Conservation (phyloP, 2,797 vertebrate genomes). For the Dermochelys coriacea region DNA sequence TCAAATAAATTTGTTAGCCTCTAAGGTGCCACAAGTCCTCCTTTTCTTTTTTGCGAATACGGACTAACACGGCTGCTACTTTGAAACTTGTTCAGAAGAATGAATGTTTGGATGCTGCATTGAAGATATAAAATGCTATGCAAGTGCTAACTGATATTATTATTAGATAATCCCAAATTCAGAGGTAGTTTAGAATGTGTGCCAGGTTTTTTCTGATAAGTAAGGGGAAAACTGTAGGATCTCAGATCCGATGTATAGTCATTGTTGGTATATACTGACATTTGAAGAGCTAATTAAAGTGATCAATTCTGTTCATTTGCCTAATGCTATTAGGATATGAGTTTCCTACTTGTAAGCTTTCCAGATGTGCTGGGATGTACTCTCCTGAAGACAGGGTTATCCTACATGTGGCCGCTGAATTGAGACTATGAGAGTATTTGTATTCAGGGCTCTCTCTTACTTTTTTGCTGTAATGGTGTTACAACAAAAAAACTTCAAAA, state of each 20-base stretch:
- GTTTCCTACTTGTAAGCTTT: neutral
- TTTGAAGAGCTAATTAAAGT: neutral
- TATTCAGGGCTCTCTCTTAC: neutral
- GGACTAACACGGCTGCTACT: too few species aligned
- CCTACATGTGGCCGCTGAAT: neutral
- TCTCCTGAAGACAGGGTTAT: neutral
- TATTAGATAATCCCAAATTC: neutral
- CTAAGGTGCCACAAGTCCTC: too few species aligned
- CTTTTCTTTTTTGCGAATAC: too few species aligned
- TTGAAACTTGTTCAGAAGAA: too few species aligned
- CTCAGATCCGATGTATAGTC: constrained; percentile 7
- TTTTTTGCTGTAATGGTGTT: neutral
- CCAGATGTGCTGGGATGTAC: neutral
- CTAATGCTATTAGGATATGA: accelerated
- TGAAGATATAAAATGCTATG: neutral
- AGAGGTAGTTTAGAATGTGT: neutral
- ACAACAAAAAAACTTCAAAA: too few species aligned
- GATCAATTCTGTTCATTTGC: constrained; percentile 38
- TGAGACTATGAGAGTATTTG: neutral
- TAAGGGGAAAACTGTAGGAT: neutral
- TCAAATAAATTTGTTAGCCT: too few species aligned
- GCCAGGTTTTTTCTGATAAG: constrained; percentile 12
- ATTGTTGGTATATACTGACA: neutral
- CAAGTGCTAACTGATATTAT: neutral
- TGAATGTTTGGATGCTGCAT: neutral